A percentile compares a stretch with the other conserved stretches of the same genome.
Conservation (phyloP, 2,888 invertebrate genomes). For the Nephrocerus scutellatus region DNA sequence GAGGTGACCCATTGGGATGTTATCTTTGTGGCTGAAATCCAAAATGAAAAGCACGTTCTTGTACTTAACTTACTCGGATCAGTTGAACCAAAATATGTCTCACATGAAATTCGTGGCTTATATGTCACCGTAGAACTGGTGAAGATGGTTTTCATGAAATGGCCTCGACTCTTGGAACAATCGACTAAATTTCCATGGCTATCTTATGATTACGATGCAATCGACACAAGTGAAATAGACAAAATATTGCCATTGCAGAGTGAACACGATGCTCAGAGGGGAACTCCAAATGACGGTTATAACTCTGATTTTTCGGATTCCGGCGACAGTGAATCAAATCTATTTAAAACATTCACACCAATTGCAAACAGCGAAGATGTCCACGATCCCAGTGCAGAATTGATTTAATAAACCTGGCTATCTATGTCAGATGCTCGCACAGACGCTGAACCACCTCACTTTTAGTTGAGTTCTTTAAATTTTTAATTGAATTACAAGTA, state of each 20-base stretch:
- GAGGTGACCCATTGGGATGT: constrained; percentile 25
- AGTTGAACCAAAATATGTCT: constrained; percentile 25
- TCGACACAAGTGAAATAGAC: constrained; percentile 23
- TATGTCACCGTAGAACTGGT: constrained; percentile 31
- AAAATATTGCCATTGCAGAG: constrained; percentile 21
- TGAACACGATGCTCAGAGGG: no score
- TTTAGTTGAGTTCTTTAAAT: no score
- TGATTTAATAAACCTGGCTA: no score
- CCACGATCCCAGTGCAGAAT: constrained; percentile 18
- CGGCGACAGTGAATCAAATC: constrained; percentile 18
- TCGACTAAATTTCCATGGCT: constrained; percentile 27
- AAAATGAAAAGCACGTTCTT: constrained; percentile 23
- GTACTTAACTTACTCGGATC: constrained; percentile 27
- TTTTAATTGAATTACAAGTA: no score
- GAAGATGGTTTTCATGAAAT: constrained; percentile 27
- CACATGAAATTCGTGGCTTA: constrained; percentile 34
- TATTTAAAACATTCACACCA: constrained; percentile 24
- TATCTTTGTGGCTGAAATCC: constrained; percentile 21
- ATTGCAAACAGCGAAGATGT: constrained; percentile 23
- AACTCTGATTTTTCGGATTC: constrained; percentile 16
- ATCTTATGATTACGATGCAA: constrained; percentile 27
- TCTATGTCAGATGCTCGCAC: no score
- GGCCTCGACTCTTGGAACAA: constrained; percentile 29
- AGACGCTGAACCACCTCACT: no score
- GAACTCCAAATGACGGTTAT: constrained; percentile 11